Conservation (phyloP, 2,797 vertebrate species). For the Gymnoscopelus braueri region DNA sequence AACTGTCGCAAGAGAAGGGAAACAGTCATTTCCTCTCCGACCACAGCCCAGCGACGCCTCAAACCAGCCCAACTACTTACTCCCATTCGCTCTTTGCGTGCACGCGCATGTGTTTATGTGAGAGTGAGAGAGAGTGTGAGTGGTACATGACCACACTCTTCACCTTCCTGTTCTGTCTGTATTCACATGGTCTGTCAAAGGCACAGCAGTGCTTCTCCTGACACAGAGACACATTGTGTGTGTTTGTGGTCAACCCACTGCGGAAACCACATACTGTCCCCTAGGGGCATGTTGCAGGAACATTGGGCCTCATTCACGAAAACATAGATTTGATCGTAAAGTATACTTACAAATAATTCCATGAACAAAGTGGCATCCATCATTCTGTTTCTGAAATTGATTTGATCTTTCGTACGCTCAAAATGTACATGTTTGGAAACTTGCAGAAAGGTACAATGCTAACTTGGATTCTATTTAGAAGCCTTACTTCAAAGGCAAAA, state of each 20-base stretch:
- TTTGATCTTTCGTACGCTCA: too few species aligned
- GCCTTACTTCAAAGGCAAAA: too few species aligned
- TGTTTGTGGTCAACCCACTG: slow-evolving; percentile 39
- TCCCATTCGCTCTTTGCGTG: slow-evolving; percentile 38
- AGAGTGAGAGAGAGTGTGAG: slow-evolving; percentile 29
- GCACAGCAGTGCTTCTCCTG: slow-evolving; percentile 20
- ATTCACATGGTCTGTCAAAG: slow-evolving; percentile 41
- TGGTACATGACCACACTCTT: slow-evolving; percentile 43
- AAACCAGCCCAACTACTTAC: slow-evolving; percentile 27
- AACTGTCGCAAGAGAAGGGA: slow-evolving; percentile 62
- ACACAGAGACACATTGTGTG: slow-evolving; percentile 25
- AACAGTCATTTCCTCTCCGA: slow-evolving; percentile 65
- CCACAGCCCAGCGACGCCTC: slow-evolving; percentile 36
- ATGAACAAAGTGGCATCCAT: too few species aligned
- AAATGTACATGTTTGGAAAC: too few species aligned
- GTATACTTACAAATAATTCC: too few species aligned
- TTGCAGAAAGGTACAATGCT: too few species aligned
- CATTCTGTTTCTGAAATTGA: too few species aligned
- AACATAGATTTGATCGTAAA: background rate
- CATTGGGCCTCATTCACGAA: background rate
- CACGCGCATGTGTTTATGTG: background rate
- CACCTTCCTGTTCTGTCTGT: slow-evolving; percentile 56
- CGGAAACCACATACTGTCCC: slow-evolving; percentile 56
- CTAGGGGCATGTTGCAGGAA: slow-evolving; percentile 36
- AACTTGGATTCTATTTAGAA: too few species aligned